Conservation (phyloP, 2,797 vertebrate genomes). For the Rachycentron canadum region DNA sequence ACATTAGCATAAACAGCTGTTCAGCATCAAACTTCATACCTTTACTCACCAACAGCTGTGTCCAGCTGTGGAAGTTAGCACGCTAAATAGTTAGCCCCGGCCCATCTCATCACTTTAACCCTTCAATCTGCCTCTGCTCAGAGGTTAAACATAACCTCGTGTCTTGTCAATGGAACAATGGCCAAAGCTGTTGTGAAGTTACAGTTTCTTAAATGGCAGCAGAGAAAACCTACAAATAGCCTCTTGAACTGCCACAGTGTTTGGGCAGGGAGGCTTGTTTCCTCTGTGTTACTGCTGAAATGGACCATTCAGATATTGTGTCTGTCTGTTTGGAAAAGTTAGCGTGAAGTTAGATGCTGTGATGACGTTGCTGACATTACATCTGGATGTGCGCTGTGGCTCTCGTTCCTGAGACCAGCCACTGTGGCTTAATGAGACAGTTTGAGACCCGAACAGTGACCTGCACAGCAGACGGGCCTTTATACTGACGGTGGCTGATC, state of each 20-base stretch:
- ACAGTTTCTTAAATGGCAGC: too few species aligned
- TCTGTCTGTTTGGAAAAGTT: background rate
- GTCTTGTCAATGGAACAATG: too few species aligned
- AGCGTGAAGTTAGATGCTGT: background rate
- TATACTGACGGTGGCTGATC: conserved; percentile 26
- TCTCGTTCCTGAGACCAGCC: background rate
- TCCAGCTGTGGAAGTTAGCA: too few species aligned
- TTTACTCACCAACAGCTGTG: too few species aligned
- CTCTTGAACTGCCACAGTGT: background rate
- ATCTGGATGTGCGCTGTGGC: background rate
- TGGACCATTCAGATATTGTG: background rate
- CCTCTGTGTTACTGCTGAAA: background rate
- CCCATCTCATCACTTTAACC: too few species aligned
- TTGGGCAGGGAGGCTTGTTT: background rate
- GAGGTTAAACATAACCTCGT: too few species aligned
- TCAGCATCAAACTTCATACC: too few species aligned
- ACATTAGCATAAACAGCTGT: too few species aligned
- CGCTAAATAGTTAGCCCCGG: too few species aligned
- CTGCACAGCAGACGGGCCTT: conserved; percentile 18
- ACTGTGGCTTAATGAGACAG: conserved; percentile 39
- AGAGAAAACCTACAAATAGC: too few species aligned
- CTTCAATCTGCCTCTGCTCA: too few species aligned
- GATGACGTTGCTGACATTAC: background rate
- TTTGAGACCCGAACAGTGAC: conserved; percentile 32
- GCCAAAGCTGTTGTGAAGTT: too few species aligned